phyloP scores from a whole-genome alignment of 1,140 invertebrate species.

The Neodiprion lecontei region DNA sequence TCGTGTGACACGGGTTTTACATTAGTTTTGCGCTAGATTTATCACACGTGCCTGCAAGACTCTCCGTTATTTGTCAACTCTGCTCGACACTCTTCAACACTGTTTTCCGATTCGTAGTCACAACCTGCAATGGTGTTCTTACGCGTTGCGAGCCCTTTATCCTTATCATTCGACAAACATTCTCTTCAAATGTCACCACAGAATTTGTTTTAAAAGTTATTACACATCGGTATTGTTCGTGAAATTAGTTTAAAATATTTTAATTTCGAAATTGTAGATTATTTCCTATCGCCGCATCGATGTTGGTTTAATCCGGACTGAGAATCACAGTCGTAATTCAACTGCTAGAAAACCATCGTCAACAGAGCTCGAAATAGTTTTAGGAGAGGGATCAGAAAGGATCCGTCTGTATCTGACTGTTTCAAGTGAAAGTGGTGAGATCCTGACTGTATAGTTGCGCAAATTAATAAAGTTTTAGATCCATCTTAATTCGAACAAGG shows the following conservation, averaged over 20 bases:
- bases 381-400: background rate
- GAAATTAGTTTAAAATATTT: background rate
- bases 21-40: slow-evolving; percentile 6
- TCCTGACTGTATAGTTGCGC: too few species aligned
- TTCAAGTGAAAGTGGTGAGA: background rate
- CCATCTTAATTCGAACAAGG: too few species aligned
- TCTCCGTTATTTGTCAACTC: background rate
- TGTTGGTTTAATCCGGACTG: background rate
- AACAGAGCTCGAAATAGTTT: background rate
- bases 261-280: background rate
- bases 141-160: too few species aligned
- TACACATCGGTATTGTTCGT: background rate
- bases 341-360: background rate
- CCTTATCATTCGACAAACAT: too few species aligned
- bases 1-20: background rate
- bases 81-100: too few species aligned
- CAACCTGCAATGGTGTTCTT: too few species aligned
- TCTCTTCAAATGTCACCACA: too few species aligned
- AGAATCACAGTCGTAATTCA: background rate
- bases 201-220: too few species aligned
- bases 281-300: background rate
- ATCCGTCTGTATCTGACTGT: background rate
- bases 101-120: background rate
- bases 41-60: slow-evolving; percentile 1
- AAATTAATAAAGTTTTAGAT: too few species aligned